phyloP scores from a whole-genome alignment of 2,888 invertebrate species.

The Cerceris ruficornis region DNA sequence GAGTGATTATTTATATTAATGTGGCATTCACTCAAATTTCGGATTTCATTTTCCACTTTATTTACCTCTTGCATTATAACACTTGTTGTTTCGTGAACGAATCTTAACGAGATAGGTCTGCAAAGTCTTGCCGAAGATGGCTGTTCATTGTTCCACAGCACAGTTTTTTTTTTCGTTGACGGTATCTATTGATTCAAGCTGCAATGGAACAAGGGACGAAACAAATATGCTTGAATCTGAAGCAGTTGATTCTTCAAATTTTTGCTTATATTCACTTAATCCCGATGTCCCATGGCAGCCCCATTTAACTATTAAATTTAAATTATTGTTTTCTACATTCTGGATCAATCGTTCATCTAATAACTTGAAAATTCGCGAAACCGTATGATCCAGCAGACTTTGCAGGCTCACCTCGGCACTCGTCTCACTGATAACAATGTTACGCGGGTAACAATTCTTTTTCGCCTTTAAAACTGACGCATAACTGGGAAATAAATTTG shows the following conservation, averaged over 20 bases:
- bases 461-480: neutral
- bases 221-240: too few relatives aligned
- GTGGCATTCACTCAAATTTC: neutral
- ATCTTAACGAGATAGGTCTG: too few relatives aligned
- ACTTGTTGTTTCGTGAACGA: too few relatives aligned
- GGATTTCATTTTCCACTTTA: neutral
- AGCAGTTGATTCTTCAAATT: too few relatives aligned
- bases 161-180: too few relatives aligned
- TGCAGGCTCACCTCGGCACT: neutral
- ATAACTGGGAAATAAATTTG: neutral
- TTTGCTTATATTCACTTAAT: neutral
- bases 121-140: too few relatives aligned
- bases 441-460: neutral
- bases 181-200: too few relatives aligned
- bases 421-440: neutral
- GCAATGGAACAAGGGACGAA: too few relatives aligned
- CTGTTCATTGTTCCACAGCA: too few relatives aligned
- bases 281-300: neutral
- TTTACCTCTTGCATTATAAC: neutral
- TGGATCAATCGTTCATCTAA: neutral
- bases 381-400: neutral
- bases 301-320: neutral
- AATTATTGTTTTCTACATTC: neutral
- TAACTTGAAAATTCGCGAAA: neutral
- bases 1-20: neutral